Percentiles rank a stretch among this genome's conserved stretches.
Evolutionary conservation across 2,797 vertebrate species (phyloP).

Genomic region (Triplophysa bombifrons): DNA sequence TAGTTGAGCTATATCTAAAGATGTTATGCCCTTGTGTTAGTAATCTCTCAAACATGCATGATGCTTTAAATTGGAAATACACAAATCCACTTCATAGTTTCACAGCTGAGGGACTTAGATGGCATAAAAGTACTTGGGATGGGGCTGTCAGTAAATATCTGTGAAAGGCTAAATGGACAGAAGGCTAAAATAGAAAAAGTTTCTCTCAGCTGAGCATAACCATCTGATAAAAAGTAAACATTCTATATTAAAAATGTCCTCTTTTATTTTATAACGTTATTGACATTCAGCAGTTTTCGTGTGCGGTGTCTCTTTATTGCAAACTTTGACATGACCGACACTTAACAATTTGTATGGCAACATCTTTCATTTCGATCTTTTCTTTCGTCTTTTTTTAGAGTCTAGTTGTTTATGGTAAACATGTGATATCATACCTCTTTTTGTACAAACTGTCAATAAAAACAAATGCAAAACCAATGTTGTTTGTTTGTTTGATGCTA

Average conservation of each 20-base stretch:
- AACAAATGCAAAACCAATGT: slow-evolving; percentile 35
- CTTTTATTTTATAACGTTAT: neutral
- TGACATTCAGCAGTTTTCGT: slow-evolving; percentile 12
- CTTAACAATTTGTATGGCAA: slow-evolving; percentile 34
- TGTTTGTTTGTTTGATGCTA: neutral
- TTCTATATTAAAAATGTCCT: slow-evolving; percentile 2
- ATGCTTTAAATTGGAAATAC: slow-evolving; percentile 4
- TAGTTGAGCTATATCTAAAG: slow-evolving; percentile 13
- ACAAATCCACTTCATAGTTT: slow-evolving; percentile 25
- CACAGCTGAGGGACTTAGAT: slow-evolving; percentile 5
- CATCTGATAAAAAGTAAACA: neutral
- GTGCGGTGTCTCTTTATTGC: slow-evolving; percentile 23
- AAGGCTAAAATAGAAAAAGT: neutral
- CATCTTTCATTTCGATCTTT: neutral
- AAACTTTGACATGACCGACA: slow-evolving; percentile 39
- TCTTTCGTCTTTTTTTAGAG: neutral
- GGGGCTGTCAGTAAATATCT: neutral
- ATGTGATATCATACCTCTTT: slow-evolving; percentile 60
- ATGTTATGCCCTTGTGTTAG: slow-evolving; percentile 19
- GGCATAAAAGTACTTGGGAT: neutral
- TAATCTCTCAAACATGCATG: slow-evolving; percentile 15
- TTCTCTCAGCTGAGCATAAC: slow-evolving; percentile 13
- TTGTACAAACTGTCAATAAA: slow-evolving; percentile 63
- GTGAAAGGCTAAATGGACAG: neutral
- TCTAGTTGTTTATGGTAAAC: slow-evolving; percentile 31